Evolutionary conservation across 1,140 invertebrate species (phyloP).

Genomic region (Drosophila leontia): DNA sequence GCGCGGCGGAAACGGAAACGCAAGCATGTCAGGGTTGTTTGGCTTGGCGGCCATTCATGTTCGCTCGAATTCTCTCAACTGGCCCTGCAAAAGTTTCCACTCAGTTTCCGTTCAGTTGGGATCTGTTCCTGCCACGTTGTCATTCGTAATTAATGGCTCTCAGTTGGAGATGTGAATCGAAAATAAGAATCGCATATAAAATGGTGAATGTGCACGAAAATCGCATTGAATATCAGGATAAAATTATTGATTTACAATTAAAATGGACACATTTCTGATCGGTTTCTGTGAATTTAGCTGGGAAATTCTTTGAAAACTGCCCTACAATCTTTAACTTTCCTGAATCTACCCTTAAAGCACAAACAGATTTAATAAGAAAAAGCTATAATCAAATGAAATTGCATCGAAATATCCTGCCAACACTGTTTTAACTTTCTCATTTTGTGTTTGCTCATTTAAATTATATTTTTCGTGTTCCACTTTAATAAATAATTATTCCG

Average conservation of each 20-base stretch:
- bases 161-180: conserved; percentile 2
- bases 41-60: conserved; percentile 62
- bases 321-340: not conserved
- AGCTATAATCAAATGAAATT: too few species aligned
- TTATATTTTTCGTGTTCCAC: conserved; percentile 8
- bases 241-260: not conserved
- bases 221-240: not conserved
- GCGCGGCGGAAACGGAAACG: conserved; percentile 70
- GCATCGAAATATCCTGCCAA: not conserved
- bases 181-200: not conserved
- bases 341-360: too few species aligned
- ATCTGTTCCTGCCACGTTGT: conserved; percentile 51
- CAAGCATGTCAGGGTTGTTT: conserved; percentile 70
- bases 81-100: conserved; percentile 30
- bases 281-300: not conserved
- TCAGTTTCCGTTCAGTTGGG: conserved; percentile 23
- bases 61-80: conserved; percentile 21
- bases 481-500: conserved; percentile 54
- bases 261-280: not conserved
- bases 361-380: too few species aligned
- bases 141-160: conserved; percentile 67
- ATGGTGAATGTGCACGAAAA: not conserved
- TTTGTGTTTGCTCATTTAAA: conserved; percentile 32
- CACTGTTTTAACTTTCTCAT: not conserved
- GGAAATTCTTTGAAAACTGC: not conserved